phyloP scores from a whole-genome alignment of 2,888 invertebrate species.

The Linyphia triangularis region DNA sequence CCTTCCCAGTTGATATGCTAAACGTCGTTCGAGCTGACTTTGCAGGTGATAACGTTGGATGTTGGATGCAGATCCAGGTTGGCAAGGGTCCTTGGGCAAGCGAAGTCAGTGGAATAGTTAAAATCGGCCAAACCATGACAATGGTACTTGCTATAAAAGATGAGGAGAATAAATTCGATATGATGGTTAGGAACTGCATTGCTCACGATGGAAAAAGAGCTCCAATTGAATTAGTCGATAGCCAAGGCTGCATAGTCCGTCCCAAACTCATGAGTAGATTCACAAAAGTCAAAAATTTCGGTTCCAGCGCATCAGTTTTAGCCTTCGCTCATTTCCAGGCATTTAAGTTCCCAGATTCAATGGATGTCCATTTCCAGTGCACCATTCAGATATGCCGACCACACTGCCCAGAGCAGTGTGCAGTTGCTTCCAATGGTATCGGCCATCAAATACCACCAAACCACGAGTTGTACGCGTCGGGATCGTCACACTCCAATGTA shows the following conservation, averaged over 20 bases:
- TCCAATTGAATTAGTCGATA: conserved; percentile 94
- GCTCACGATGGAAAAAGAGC: conserved; percentile 96
- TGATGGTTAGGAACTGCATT: conserved; percentile 95
- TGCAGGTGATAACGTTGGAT: conserved; percentile 96
- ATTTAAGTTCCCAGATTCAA: conserved; percentile 96
- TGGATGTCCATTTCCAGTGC: conserved; percentile 97
- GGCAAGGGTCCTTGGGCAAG: conserved; percentile 90
- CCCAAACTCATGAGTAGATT: conserved; percentile 96
- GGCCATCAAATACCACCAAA: conserved; percentile 56
- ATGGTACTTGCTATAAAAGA: conserved; percentile 97
- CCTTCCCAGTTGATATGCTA: conserved; percentile 96
- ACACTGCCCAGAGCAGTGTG: conserved; percentile 95
- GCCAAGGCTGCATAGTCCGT: conserved; percentile 93
- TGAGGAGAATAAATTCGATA: conserved; percentile 96
- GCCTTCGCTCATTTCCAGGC: conserved; percentile 96
- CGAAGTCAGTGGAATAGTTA: conserved; percentile 94
- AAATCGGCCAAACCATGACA: conserved; percentile 97
- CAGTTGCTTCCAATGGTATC: conserved; percentile 78
- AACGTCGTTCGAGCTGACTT: conserved; percentile 97
- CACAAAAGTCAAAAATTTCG: conserved; percentile 96
- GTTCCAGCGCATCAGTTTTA: conserved; percentile 93
- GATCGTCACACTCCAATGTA: conserved; percentile 39
- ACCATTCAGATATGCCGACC: conserved; percentile 96
- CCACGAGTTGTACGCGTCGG: conserved; percentile 56
- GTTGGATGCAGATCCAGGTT: conserved; percentile 97